These are phyloP conservation scores for Phymanthus crucifer DNA, from an alignment of 92 coral and sea anemone genomes.

Conservation along the genomic window DNA sequence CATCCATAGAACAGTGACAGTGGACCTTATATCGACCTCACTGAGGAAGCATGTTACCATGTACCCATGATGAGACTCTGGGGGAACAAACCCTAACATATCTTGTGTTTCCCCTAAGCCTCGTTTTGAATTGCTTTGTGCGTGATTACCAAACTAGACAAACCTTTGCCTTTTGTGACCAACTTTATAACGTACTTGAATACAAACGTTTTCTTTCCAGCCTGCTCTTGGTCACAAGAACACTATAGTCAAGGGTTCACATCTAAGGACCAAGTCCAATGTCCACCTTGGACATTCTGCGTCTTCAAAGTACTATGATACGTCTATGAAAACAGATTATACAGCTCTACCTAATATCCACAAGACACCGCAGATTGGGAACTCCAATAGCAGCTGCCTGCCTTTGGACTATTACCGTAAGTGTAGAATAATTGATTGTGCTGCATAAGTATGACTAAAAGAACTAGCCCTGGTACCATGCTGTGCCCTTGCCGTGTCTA, in stretches of 20 bases:
- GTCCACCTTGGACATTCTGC: conserved; percentile 79
- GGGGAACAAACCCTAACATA: too few species aligned
- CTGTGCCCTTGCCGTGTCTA: too few species aligned
- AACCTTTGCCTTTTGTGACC: too few species aligned
- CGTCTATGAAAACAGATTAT: conserved; percentile 86
- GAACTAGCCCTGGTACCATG: neutral
- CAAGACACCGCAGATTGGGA: conserved; percentile 62
- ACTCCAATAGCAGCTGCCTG: conserved; percentile 71
- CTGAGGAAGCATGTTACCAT: too few species aligned
- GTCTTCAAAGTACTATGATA: conserved; percentile 69
- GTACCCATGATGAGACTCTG: too few species aligned
- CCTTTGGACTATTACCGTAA: conserved; percentile 91
- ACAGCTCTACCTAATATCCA: conserved; percentile 54
- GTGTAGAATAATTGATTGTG: neutral
- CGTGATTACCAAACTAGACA: too few species aligned
- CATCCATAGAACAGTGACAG: too few species aligned
- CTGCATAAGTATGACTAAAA: neutral
- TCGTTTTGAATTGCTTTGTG: too few species aligned
- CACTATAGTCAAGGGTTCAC: conserved; percentile 86
- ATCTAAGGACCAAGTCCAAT: conserved; percentile 84
- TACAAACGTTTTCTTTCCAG: conserved; percentile 27
- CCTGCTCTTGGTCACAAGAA: conserved; percentile 73
- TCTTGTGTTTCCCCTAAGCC: too few species aligned
- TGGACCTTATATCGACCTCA: too few species aligned
- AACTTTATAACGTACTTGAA: too few species aligned